Evolutionary conservation across 1,140 invertebrate species (phyloP).

Genomic region (Melipona quadrifasciata): DNA sequence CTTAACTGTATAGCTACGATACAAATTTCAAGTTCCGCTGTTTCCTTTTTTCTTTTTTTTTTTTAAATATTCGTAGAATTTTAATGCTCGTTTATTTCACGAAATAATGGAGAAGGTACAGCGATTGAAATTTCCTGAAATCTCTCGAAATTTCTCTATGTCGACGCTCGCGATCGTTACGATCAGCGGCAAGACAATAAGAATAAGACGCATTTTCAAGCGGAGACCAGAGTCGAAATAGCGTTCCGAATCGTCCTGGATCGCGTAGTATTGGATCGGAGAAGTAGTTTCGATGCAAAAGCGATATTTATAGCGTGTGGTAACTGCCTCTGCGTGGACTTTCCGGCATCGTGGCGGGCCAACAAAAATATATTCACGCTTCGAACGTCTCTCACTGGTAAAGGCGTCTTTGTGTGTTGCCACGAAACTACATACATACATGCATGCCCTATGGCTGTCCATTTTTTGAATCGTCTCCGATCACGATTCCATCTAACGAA

Average conservation of each 20-base stretch:
- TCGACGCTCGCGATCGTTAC: not conserved
- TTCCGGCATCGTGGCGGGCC: constrained; percentile 75
- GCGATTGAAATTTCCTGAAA: rapidly evolving
- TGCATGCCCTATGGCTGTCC: not conserved
- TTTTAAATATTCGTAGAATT: not conserved
- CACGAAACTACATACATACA: not conserved
- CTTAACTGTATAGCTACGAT: not conserved
- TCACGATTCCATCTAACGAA: constrained; percentile 1
- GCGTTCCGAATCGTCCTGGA: constrained; percentile 57
- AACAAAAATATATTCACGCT: constrained; percentile 80
- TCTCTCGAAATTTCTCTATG: not conserved
- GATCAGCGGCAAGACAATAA: not conserved
- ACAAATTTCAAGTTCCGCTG: not conserved
- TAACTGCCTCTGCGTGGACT: constrained; percentile 71
- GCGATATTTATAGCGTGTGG: constrained; percentile 78
- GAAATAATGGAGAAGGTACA: not conserved
- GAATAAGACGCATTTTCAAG: not conserved
- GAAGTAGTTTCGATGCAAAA: constrained; percentile 77
- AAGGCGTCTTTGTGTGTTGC: constrained; percentile 52
- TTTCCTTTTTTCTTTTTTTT: too few relatives aligned
- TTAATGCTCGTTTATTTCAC: not conserved
- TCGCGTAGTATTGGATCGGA: constrained; percentile 72
- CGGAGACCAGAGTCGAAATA: constrained; percentile 1
- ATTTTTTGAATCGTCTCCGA: not conserved
- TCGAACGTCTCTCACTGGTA: constrained; percentile 58